Evolutionary conservation across 2,113 vertebrate species (phyloP).

Genomic region (Siphamia tubifer): DNA sequence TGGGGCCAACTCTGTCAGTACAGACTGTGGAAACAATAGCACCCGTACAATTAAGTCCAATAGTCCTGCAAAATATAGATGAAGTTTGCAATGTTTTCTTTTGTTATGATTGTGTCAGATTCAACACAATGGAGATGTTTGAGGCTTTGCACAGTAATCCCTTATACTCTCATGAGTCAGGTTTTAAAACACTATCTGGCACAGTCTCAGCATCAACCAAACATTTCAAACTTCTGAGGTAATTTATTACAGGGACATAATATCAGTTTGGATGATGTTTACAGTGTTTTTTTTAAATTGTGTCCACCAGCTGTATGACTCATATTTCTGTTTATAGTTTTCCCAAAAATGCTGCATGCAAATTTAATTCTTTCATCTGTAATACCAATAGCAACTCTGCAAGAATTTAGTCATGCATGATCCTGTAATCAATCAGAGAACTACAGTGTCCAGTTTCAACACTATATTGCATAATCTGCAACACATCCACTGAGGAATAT

Average conservation of each 20-base stretch:
- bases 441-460: no score
- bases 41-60: not conserved
- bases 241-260: constrained; percentile 1
- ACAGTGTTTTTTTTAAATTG: constrained; percentile 1
- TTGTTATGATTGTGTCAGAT: not conserved
- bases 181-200: not conserved
- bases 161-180: not conserved
- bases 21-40: constrained; percentile 34
- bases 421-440: not conserved
- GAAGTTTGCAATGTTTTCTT: not conserved
- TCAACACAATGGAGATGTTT: not conserved
- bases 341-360: constrained; percentile 16
- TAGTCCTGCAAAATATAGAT: constrained; percentile 4
- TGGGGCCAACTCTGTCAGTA: constrained; percentile 51
- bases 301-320: constrained; percentile 2
- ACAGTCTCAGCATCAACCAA: not conserved
- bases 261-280: not conserved
- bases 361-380: not conserved
- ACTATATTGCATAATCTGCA: constrained; percentile 6
- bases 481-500: not conserved
- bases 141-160: not conserved
- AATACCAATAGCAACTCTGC: not conserved
- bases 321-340: not conserved
- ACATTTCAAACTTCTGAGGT: not conserved
- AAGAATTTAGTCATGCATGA: constrained; percentile 23